Base-by-base conservation (phyloP, 2,888 invertebrate genomes). In the Zelleria hepariella region DNA sequence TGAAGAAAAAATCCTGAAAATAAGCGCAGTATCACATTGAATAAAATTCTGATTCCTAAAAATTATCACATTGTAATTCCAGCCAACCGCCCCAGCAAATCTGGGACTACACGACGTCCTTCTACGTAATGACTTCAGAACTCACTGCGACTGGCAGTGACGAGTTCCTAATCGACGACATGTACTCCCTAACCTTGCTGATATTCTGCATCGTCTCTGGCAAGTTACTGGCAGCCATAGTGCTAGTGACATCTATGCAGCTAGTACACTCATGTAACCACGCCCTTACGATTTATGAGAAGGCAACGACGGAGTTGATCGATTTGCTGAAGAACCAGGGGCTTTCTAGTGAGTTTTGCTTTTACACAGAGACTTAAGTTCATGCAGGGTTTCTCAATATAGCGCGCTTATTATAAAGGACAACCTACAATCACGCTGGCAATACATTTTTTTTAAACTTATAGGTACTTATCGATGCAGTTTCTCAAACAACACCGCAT, bases 251-350 rank as follows among this genome's bases (percentile, higher is more conserved):
- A 0, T 68, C 82, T 0, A 82, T 86, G 62, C 86, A 87, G 62
- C 66, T 86, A 0, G 79, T 84, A 0, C 80, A 80, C 59, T 81
- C 86, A 0, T 76, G 74, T 1, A 83, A 85, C 64, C 80, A 81
- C 52, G 81, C 85, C 0, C 63, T 87, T 21, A 82, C 78, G 3
- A 70, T 67, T 0, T 88, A 87, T 49, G 86, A 87, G 63, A 77
- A 67, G 56, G 70, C 68, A 26, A 82, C 80, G 0, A 67, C 63
- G 10, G 78, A 85, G 60, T 74, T 88, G 0, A 80, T 86, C 60
- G 82, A 83, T 66, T 74, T 82, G 64, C 62, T 87, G 59, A 84
- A 76, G 64, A 88, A 85, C 65, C 87, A 88, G 60, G 87, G 87
- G 24, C 63, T 88, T 20, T 88, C 87, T 18, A 68, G 87, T 87